Evolutionary conservation across 2,113 vertebrate species (phyloP).

Genomic region (Falco punctatus): DNA sequence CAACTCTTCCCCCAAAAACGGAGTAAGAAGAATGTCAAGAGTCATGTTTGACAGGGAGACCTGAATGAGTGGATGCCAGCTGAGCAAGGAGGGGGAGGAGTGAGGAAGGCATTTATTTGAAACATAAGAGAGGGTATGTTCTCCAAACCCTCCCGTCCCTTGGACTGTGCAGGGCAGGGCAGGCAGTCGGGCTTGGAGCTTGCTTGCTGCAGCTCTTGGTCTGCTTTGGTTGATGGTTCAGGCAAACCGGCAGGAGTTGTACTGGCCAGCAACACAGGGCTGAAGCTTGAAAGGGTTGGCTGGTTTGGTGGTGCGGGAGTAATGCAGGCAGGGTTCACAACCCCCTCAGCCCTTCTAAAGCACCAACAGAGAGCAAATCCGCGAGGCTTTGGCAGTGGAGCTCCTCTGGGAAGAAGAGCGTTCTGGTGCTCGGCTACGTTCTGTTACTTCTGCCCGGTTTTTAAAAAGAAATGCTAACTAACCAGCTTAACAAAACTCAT

Average conservation of each 20-base stretch:
- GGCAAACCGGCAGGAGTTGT: neutral
- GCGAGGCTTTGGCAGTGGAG: neutral
- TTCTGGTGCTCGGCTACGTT: neutral
- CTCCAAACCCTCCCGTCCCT: neutral
- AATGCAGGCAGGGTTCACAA: neutral
- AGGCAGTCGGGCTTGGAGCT: neutral
- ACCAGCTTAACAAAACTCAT: no score
- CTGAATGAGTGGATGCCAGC: neutral
- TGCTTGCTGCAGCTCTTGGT: neutral
- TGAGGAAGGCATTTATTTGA: neutral
- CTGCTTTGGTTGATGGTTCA: neutral
- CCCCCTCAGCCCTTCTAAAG: rapidly evolving
- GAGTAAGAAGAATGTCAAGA: rapidly evolving
- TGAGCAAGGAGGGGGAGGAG: neutral
- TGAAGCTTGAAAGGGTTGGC: no score
- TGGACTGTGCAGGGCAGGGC: neutral
- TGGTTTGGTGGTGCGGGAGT: no score
- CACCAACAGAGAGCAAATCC: no score
- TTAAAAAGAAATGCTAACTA: neutral
- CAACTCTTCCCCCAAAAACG: neutral
- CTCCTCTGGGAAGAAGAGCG: neutral
- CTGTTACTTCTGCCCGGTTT: neutral
- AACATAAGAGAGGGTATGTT: neutral
- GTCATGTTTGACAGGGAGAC: neutral
- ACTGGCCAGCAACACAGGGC: neutral